Base-by-base conservation (phyloP, 1,140 invertebrate species). In the Conus betulinus region DNA sequence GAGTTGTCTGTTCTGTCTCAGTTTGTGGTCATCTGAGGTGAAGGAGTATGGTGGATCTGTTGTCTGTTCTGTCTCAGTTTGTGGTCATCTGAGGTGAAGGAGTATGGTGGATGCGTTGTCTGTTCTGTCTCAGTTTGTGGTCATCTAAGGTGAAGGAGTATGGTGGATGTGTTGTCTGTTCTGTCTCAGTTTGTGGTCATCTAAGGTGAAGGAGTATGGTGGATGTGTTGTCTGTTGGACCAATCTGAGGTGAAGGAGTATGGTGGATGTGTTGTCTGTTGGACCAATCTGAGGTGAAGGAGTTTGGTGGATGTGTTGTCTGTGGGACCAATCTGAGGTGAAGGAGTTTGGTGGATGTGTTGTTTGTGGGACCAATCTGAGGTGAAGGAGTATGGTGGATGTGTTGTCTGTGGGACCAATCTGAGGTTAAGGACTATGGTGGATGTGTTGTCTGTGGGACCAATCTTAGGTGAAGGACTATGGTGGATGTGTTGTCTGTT, bases 221-320 rank as follows among this genome's bases (percentile, higher is more conserved):
- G 88, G 83, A 85, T 55, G 57, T 89, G 23, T 84, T 90, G 90
- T 23, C 39, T 39, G 39, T 39, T 39, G 39, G 39, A 39, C 39
- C 87, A 95, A 94, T 52, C 94, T 95, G 91, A 93, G 96, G 39
- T 91, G 94, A n/a, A 96, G 96, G 90, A 93, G 96, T 25, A 94
- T 96, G 23, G 39, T 39, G 51, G 94, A 95, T 51, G 94, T 96
- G 83, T 95, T 96, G 90, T 23, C 39, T 39, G 39, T 39, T 39
- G 39, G 39, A 39, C 39, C 87, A 95, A 94, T 52, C 94, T 95
- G 91, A 93, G 96, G 39, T 91, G 94, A n/a, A 96, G 96, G 90
- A 93, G 96, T 25, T 94, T 96, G 23, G 39, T 39, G 51, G 94
- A 95, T 51, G 94, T 96, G 83, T 95, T 96, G 39, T 39, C 39